Conservation (phyloP, 2,888 invertebrate genomes). For the Nematopogon swammerdamellus region DNA sequence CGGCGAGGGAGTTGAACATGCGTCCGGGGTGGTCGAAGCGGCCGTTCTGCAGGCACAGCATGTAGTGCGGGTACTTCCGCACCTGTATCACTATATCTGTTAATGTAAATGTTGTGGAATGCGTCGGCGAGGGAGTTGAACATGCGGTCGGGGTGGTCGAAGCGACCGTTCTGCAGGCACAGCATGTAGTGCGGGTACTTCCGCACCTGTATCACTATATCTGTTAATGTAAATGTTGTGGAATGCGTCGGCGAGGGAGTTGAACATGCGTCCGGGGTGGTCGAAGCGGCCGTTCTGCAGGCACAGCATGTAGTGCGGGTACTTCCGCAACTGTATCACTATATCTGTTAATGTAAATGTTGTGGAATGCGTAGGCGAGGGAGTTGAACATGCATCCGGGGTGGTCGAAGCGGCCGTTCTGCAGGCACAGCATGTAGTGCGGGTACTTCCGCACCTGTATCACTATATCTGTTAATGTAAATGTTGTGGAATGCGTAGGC, state of each 20-base stretch:
- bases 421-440: constrained; percentile 83
- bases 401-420: constrained; percentile 89
- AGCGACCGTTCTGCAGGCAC: too few species aligned
- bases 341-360: too few species aligned
- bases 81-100: too few species aligned
- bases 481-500: constrained; percentile 77
- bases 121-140: too few species aligned
- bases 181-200: too few species aligned
- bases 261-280: constrained; percentile 91
- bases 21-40: constrained; percentile 89
- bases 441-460: constrained; percentile 73
- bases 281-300: constrained; percentile 89
- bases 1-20: constrained; percentile 82
- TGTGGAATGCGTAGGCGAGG: constrained; percentile 77
- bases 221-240: too few species aligned
- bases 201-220: too few species aligned
- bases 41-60: constrained; percentile 87
- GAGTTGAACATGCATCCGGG: constrained; percentile 92
- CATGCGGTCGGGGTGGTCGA: too few species aligned
- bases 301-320: constrained; percentile 85
- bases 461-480: constrained; percentile 6
- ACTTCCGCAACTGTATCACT: constrained; percentile 72
- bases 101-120: too few species aligned
- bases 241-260: constrained; percentile 73
- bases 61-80: constrained; percentile 80